Conservation (phyloP, 2,113 vertebrate species). For the Chlorodrepanis virens region DNA sequence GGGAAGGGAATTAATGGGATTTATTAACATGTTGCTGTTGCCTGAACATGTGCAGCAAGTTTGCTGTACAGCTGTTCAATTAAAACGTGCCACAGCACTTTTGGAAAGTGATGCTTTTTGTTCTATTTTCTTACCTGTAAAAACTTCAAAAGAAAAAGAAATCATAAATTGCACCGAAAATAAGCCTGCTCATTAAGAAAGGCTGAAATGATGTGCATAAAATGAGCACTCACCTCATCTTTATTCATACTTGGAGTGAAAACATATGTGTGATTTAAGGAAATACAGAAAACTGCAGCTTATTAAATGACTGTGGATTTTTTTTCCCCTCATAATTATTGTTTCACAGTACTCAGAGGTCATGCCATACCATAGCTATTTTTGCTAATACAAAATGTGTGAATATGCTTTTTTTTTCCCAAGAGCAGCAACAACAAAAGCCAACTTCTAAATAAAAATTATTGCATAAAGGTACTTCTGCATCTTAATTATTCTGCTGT, state of each 20-base stretch:
- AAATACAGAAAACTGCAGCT: neutral
- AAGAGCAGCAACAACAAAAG: neutral
- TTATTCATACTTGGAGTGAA: neutral
- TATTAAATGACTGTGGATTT: neutral
- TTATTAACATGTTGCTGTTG: constrained; percentile 41
- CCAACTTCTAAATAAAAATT: neutral
- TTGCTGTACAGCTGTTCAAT: neutral
- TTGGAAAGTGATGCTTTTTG: neutral
- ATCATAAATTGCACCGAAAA: neutral
- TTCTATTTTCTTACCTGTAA: neutral
- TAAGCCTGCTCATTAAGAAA: neutral
- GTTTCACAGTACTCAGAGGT: neutral
- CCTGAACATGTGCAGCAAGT: constrained; percentile 25
- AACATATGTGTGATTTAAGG: neutral
- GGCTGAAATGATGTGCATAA: neutral
- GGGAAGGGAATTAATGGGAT: constrained; percentile 44
- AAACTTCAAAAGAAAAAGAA: neutral
- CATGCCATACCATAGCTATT: neutral
- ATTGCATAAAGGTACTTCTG: neutral
- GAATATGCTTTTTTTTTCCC: neutral
- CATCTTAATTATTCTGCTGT: neutral
- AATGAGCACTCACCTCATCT: neutral
- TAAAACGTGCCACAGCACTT: neutral
- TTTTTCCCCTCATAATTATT: neutral
- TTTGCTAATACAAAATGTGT: neutral